A percentile compares a stretch with the other conserved stretches of the same genome.
Evolutionary conservation across 2,797 vertebrate species (phyloP).

Genomic region (Monodelphis domestica): DNA sequence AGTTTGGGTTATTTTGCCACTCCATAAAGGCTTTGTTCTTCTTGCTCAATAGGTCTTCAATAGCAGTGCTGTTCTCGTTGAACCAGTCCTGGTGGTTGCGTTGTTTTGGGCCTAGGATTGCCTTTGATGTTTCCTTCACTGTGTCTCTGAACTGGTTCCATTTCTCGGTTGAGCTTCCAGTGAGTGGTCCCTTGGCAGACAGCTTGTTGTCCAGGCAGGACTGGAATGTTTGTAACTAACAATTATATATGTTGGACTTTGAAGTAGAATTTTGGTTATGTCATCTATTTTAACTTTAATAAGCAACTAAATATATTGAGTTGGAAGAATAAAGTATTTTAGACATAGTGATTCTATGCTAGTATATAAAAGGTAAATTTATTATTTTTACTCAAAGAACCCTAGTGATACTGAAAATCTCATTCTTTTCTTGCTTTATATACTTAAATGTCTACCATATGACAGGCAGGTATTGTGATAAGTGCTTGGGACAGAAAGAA

Average conservation of each 20-base stretch:
- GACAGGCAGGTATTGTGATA: not conserved
- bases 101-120: no score
- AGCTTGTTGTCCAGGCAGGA: no score
- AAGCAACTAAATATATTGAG: conserved; percentile 14
- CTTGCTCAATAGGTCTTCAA: no score
- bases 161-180: no score
- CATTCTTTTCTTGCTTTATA: not conserved
- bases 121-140: no score
- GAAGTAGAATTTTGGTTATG: conserved; percentile 16
- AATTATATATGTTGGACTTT: conserved; percentile 3
- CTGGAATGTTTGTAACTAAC: no score
- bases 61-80: no score
- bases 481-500: not conserved
- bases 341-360: not conserved
- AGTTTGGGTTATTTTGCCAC: no score
- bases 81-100: no score
- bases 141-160: no score
- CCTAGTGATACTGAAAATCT: not conserved
- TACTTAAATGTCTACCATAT: not conserved
- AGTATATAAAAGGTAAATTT: not conserved
- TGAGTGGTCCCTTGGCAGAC: no score
- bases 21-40: no score
- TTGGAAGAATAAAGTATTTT: conserved; percentile 40
- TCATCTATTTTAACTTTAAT: conserved; percentile 44
- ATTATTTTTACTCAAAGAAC: not conserved